A percentile compares a stretch with the other conserved stretches of the same genome.
phyloP scores from a whole-genome alignment of 2,888 invertebrate species.

The Acronicta leporina region DNA sequence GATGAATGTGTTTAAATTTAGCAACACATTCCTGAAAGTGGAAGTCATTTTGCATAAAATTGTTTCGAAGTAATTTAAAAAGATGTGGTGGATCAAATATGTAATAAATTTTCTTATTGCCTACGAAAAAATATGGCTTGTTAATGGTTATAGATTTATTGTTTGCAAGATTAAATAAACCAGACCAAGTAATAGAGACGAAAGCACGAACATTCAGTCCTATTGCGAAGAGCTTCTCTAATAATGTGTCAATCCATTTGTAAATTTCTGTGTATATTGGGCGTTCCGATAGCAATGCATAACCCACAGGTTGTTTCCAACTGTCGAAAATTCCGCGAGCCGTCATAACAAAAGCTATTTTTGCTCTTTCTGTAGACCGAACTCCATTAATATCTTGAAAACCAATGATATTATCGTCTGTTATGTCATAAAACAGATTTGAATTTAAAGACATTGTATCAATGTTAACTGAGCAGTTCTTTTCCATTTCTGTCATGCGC shows the following conservation, averaged over 20 bases:
- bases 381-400: slow-evolving; percentile 55
- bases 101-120: slow-evolving; percentile 57
- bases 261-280: slow-evolving; percentile 27
- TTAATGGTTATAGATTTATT: slow-evolving; percentile 44
- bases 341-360: slow-evolving; percentile 51
- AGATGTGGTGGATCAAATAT: slow-evolving; percentile 61
- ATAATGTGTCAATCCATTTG: slow-evolving; percentile 56
- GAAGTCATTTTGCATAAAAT: slow-evolving; percentile 56
- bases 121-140: slow-evolving; percentile 54
- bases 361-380: slow-evolving; percentile 45
- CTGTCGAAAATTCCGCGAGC: slow-evolving; percentile 52
- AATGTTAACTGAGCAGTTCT: slow-evolving; percentile 44
- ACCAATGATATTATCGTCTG: slow-evolving; percentile 54
- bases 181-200: slow-evolving; percentile 47
- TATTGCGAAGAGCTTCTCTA: slow-evolving; percentile 48
- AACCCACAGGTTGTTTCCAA: slow-evolving; percentile 53
- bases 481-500: slow-evolving; percentile 46
- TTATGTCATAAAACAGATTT: slow-evolving; percentile 49
- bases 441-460: slow-evolving; percentile 45
- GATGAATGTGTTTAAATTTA: slow-evolving; percentile 55
- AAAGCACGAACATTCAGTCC: slow-evolving; percentile 51
- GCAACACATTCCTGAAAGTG: slow-evolving; percentile 51
- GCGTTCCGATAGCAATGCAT: slow-evolving; percentile 45
- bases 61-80: slow-evolving; percentile 55
- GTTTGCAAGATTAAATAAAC: slow-evolving; percentile 44